Percentiles rank a stretch among this genome's conserved stretches.
Conservation (phyloP, 2,797 vertebrate genomes). For the Cetoscarus ocellatus region DNA sequence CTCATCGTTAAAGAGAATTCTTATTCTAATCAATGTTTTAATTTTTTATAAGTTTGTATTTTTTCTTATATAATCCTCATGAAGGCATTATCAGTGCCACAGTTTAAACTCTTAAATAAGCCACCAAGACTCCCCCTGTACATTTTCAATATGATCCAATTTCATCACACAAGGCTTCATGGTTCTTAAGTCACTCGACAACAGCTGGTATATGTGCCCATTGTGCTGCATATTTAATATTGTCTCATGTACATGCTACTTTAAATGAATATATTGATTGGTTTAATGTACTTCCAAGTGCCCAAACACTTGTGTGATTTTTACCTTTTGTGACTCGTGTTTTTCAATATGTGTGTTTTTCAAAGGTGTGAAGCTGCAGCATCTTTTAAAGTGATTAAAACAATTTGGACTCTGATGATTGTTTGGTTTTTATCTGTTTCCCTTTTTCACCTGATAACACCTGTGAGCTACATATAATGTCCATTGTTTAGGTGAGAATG, state of each 20-base stretch:
- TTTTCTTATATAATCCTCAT: constrained; percentile 35
- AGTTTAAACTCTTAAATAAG: constrained; percentile 29
- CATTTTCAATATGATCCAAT: constrained; percentile 31
- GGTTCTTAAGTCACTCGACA: constrained; percentile 43
- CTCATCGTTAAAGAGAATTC: constrained; percentile 31
- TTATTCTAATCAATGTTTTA: constrained; percentile 25
- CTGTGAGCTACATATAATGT: no score
- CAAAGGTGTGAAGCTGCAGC: constrained; percentile 63
- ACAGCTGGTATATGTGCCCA: constrained; percentile 60
- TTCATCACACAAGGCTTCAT: constrained; percentile 37
- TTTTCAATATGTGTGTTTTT: constrained; percentile 71
- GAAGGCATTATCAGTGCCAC: constrained; percentile 19
- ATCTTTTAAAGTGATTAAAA: constrained; percentile 76
- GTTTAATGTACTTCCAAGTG: constrained; percentile 65
- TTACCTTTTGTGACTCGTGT: constrained; percentile 68
- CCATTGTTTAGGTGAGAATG: no score
- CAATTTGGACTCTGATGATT: constrained; percentile 50
- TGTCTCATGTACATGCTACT: constrained; percentile 70
- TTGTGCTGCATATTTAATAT: constrained; percentile 63
- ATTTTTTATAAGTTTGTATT: constrained; percentile 31
- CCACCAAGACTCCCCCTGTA: constrained; percentile 28
- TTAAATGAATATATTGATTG: constrained; percentile 73
- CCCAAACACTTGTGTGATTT: constrained; percentile 71
- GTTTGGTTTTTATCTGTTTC: constrained; percentile 11
- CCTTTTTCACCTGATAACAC: no score